phyloP scores from a whole-genome alignment of 2,888 invertebrate species.

The Apamea crenata region DNA sequence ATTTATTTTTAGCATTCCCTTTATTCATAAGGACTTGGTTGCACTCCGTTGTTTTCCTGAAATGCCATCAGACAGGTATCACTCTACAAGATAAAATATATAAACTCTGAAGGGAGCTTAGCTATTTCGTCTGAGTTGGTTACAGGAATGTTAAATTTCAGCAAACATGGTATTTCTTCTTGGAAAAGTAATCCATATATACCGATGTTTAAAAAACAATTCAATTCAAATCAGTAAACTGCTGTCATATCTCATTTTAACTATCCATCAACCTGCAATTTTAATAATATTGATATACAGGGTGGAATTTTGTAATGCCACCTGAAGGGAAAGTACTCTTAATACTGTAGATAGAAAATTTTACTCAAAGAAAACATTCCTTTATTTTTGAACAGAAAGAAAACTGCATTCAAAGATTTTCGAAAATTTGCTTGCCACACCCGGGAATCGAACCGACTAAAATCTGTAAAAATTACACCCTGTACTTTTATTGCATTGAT shows the following conservation, averaged over 20 bases:
- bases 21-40: slow-evolving; percentile 52
- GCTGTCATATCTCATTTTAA: slow-evolving; percentile 13
- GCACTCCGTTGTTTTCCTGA: not conserved
- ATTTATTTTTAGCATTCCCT: slow-evolving; percentile 54
- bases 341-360: too few species aligned
- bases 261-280: slow-evolving; percentile 31
- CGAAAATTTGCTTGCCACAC: too few species aligned
- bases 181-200: not conserved
- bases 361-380: too few species aligned
- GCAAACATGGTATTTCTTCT: not conserved
- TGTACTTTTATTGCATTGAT: too few species aligned
- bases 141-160: not conserved
- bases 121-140: not conserved
- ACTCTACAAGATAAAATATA: too few species aligned
- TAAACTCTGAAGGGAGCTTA: not conserved
- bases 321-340: too few species aligned
- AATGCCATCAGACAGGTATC: not conserved
- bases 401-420: too few species aligned
- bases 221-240: not conserved
- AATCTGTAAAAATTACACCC: too few species aligned
- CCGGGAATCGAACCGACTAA: too few species aligned
- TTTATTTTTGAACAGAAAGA: too few species aligned
- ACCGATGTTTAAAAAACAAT: not conserved
- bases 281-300: slow-evolving; percentile 24
- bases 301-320: too few species aligned